These are phyloP conservation scores for Falcunculus frontatus DNA, from an alignment of 2,113 vertebrate species.

Conservation along the genomic window DNA sequence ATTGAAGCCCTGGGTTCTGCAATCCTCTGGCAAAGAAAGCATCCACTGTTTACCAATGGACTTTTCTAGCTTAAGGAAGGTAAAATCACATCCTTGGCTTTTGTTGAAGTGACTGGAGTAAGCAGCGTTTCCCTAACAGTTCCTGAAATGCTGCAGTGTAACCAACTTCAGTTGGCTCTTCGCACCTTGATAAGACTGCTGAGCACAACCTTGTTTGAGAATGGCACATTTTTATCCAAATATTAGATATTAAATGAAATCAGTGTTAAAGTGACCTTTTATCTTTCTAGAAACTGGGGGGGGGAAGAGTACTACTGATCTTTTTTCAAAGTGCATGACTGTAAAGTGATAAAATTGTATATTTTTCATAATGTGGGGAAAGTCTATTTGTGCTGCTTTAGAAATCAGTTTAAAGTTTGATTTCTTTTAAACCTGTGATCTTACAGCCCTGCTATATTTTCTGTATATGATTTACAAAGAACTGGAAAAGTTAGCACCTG, in stretches of 20 bases:
- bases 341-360: conserved; percentile 71
- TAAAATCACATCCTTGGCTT: background rate
- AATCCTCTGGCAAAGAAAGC: background rate
- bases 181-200: conserved; percentile 33
- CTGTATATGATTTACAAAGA: conserved; percentile 44
- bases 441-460: conserved; percentile 49
- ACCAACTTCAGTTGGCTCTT: conserved; percentile 5
- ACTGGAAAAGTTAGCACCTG: conserved; percentile 44
- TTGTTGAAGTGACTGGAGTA: background rate
- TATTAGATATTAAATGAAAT: conserved; percentile 49
- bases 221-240: conserved; percentile 66
- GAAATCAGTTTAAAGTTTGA: conserved; percentile 60
- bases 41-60: background rate
- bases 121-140: background rate
- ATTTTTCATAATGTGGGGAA: conserved; percentile 73
- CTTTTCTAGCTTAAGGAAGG: background rate
- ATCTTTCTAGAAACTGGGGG: conserved; percentile 68
- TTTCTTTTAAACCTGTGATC: conserved; percentile 62
- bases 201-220: conserved; percentile 59
- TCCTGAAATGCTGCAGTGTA: background rate
- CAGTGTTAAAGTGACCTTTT: conserved; percentile 81
- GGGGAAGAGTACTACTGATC: conserved; percentile 74
- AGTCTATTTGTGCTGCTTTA: conserved; percentile 71
- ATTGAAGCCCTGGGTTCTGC: background rate
- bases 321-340: conserved; percentile 71